Base-by-base conservation (phyloP, 2,888 invertebrate species). In the Drosophila borealis region DNA sequence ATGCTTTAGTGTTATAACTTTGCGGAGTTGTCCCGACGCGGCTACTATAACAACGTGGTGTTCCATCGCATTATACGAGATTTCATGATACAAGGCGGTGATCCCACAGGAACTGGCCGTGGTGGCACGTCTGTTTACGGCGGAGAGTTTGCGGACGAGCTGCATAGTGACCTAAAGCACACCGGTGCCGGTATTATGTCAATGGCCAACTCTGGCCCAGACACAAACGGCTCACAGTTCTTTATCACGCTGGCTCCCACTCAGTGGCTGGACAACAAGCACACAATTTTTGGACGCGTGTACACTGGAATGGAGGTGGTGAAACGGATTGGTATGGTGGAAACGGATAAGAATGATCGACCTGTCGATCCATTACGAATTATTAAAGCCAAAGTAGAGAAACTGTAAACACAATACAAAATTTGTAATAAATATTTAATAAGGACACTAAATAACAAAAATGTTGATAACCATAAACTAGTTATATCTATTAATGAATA, bases 181-280 rank as follows among this genome's bases (percentile, higher is more conserved):
- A 97, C 98, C n/a, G 99, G 94, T 19, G 95, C 96, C 21, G 98
- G 98, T 0, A 95, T 98, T 63, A 89, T 98, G 37, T 98, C 98
- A 0, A 99, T 99, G 99, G 99, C 99, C 0, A 99, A 99, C 93
- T 96, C 98, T 19, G 99, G 99, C 0, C 98, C 98, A 0, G 95
- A 99, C 90, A 96, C 97, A 6, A 99, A 99, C 92, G 99, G 99
- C 3, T 98, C 98, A 34, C 99, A 99, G 92, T 99, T 99, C 93
- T 99, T 99, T 88, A 97, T 99, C 50, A 98, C 99, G 0, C 93
- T 99, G 68, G 98, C 97, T 0, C 98, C 99, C 1, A 98, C 98
- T 0, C 98, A 99, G 88, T 99, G 99, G 98, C 93, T 99, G 39
- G 99, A 99, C 93, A 97, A 98, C 11, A 99, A 99, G 92, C 99